Evolutionary conservation across 37 sponge, comb jelly and placozoan genomes (phyloP), one percentile per base, ranked within the genome.

Genomic region (Spongilla lacustris): DNA sequence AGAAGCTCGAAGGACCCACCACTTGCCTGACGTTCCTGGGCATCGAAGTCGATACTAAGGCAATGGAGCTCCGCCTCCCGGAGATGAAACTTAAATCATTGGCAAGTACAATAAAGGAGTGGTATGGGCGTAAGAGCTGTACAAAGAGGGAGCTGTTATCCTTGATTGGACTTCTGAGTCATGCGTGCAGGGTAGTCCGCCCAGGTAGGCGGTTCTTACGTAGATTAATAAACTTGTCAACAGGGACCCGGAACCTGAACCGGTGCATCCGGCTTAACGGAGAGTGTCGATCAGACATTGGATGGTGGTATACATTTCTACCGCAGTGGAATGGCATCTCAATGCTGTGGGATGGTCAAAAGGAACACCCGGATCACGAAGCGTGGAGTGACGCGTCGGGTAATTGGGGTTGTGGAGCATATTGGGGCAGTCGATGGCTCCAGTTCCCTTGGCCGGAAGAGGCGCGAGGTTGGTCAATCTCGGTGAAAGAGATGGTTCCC

Each of bases 371-470:
- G n/a, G 49, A 36, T 24, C 36, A 17, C 4, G 11, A 35, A 78
- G 49, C 49, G 22, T 36, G 26, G 50, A 78, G 58, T 11, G 90
- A 90, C 68, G 90, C 81, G 23, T 85, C 85, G 24, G 90, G 90
- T 13, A 48, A 68, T 36, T 85, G 68, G 73, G 85, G 84, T 27
- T 84, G 84, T 35, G 90, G 84, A 26, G 88, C 88, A 11, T 87
- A 78, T 69, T 24, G 19, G 13, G 33, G 31, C 25, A 69, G 72
- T 21, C 26, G 17, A 0, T 88, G 89, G 89, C 37, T 88, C 66
- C 83, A 88, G 36, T 19, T 38, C 33, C 76, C 31, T n/a, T 88
- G 89, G 89, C 30, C 22, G 14, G 58, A 27, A 28, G 22, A 26
- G 26, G n/a, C 24, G 27, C 29, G n/a, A 14, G 50, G 23, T 27